Evolutionary conservation across 2,797 vertebrate genomes (phyloP), one percentile per base, ranked within the genome.

Genomic region (Valencia hispanica): DNA sequence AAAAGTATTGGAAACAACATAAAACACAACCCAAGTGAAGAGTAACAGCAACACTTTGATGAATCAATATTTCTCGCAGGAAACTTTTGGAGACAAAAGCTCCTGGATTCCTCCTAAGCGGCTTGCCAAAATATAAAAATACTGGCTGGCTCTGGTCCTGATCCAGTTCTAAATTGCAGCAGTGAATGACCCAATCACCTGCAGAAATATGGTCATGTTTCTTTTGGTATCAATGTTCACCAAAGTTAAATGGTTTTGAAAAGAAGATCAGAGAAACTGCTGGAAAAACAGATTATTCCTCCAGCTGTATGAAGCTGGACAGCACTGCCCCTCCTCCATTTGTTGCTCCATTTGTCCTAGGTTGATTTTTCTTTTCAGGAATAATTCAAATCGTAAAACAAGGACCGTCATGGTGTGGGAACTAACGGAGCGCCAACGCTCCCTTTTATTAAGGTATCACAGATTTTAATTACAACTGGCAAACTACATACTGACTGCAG

Each of bases 41-140:
- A 70, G 63, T 5, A 73, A 68, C 65, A 71, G 50, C 18, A 73
- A 69, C 63, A 57, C 55, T 17, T 70, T 2, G n/a, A 79, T 73
- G 9, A 70, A 83, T 82, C 71, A 20, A 73, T 82, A 69, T 1
- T 48, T 80, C 78, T 79, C 48, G 27, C 18, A 65, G 70, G 72
- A 71, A 68, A 20, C 69, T 12, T 36, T 69, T 22, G 36, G 32
- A 25, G 39, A 79, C 25, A 63, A 50, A 66, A 48, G 70, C 45
- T 73, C 34, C n/a, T 47, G 36, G 17, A 63, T 79, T 78, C 27
- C 66, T 75, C 36, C 34, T 32, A 22, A 12, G 45, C 45, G 48
- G n/a, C 39, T 69, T 68, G 41, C 73, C 41, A 71, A 57, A 70
- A 63, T 51, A 74, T 30, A 59, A 69, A 77, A 53, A 25, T 68